Percentiles rank a stretch among this genome's conserved stretches.
phyloP scores from a whole-genome alignment of 1,140 invertebrate species.

The Pinna nobilis region DNA sequence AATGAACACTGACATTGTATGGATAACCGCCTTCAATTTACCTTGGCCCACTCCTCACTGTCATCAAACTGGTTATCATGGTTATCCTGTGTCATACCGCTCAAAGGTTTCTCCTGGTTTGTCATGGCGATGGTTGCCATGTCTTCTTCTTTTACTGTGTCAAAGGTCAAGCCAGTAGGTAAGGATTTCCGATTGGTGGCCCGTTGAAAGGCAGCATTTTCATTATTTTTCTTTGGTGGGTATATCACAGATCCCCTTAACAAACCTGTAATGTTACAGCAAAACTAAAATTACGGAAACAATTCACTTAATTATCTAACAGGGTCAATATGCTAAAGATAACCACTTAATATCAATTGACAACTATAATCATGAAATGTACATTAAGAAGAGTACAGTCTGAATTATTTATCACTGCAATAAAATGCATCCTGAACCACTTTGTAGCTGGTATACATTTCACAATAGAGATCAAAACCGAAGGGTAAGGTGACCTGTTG shows the following conservation, averaged over 20 bases:
- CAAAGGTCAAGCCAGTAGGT: slow-evolving; percentile 48
- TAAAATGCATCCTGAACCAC: too few species aligned
- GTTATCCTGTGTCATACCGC: not conserved
- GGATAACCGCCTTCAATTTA: slow-evolving; percentile 12
- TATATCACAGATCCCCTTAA: slow-evolving; percentile 62
- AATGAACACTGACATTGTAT: not conserved
- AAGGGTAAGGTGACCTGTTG: too few species aligned
- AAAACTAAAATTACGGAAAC: not conserved
- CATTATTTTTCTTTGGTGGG: slow-evolving; percentile 60
- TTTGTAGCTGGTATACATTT: too few species aligned
- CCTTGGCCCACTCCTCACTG: slow-evolving; percentile 93
- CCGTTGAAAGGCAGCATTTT: slow-evolving; percentile 52
- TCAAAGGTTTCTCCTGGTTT: not conserved
- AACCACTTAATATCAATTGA: too few species aligned
- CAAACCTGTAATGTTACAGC: slow-evolving; percentile 56
- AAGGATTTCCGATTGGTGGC: slow-evolving; percentile 45
- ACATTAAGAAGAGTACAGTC: too few species aligned
- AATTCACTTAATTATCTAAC: not conserved
- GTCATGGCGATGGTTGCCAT: slow-evolving; percentile 39
- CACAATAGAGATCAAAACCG: too few species aligned
- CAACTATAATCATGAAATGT: too few species aligned
- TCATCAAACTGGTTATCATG: slow-evolving; percentile 83
- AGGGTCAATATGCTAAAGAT: too few species aligned
- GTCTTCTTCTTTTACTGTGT: slow-evolving; percentile 58
- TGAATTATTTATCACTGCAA: too few species aligned